These are phyloP conservation scores for Orcinus orca DNA, from an alignment of 2,113 vertebrate genomes.

Conservation along the genomic window DNA sequence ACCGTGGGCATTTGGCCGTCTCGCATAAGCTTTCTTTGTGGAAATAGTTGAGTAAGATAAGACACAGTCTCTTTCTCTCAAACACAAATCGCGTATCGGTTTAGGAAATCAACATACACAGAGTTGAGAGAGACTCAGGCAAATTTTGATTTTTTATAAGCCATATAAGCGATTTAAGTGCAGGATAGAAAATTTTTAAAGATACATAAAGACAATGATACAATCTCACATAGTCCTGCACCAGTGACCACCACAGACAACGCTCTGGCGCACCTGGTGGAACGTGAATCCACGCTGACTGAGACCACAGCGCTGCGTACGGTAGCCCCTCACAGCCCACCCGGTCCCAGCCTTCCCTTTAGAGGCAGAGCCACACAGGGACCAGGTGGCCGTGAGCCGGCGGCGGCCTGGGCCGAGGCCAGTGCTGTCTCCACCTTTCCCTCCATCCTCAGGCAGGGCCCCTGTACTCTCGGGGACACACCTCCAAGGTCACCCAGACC, in stretches of 20 bases:
- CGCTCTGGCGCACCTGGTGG: rapidly evolving
- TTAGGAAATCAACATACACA: background rate
- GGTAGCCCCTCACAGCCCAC: too few species aligned
- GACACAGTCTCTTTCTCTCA: background rate
- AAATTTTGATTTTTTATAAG: background rate
- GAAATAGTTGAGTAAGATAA: background rate
- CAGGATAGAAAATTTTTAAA: background rate
- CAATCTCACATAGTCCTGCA: background rate
- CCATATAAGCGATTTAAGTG: background rate
- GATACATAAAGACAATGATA: background rate
- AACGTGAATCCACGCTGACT: background rate
- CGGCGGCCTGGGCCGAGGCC: background rate
- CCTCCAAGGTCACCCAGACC: background rate
- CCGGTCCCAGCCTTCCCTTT: background rate
- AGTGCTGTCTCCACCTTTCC: background rate
- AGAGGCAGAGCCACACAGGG: background rate
- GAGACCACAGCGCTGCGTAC: background rate
- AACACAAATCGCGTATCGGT: background rate
- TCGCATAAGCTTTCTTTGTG: background rate
- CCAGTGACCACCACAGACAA: background rate
- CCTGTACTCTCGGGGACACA: background rate
- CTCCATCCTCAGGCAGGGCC: background rate
- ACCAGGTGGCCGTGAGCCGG: rapidly evolving
- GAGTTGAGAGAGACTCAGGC: background rate
- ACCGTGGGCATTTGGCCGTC: background rate